Conservation (phyloP, 2,888 invertebrate species). For the Yponomeuta plumbellus region DNA sequence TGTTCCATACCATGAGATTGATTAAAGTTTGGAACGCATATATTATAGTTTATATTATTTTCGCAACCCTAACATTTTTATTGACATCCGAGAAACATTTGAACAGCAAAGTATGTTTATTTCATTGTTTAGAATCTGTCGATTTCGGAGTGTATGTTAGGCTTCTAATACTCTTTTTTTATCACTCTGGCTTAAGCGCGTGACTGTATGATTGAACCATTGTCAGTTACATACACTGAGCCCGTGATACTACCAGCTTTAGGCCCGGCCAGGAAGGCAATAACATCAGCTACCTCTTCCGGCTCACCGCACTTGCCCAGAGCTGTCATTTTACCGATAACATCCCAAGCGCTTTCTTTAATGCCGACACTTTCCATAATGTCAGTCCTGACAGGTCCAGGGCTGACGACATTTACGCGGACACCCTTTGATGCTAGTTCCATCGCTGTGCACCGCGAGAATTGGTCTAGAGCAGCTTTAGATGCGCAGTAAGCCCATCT, state of each 20-base stretch:
- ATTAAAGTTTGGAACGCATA: too few species aligned
- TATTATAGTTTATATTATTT: too few species aligned
- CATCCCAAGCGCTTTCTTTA: conserved; percentile 23
- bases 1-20: too few species aligned
- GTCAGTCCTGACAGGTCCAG: conserved; percentile 49
- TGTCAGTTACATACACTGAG: too few species aligned
- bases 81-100: too few species aligned
- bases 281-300: conserved; percentile 86
- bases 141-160: too few species aligned
- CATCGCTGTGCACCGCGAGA: conserved; percentile 88
- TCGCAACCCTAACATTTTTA: too few species aligned
- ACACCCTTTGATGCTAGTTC: conserved; percentile 84
- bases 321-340: conserved; percentile 22
- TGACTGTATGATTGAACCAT: background rate
- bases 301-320: conserved; percentile 21
- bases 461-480: conserved; percentile 91
- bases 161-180: too few species aligned
- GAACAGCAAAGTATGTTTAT: too few species aligned
- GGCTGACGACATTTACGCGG: conserved; percentile 89
- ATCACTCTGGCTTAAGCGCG: too few species aligned
- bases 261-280: conserved; percentile 89
- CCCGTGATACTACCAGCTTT: conserved; percentile 89
- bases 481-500: conserved; percentile 89
- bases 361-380: conserved; percentile 25
- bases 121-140: too few species aligned